Evolutionary conservation across 2,113 vertebrate species (phyloP).

Genomic region (Balaenoptera acutorostrata): DNA sequence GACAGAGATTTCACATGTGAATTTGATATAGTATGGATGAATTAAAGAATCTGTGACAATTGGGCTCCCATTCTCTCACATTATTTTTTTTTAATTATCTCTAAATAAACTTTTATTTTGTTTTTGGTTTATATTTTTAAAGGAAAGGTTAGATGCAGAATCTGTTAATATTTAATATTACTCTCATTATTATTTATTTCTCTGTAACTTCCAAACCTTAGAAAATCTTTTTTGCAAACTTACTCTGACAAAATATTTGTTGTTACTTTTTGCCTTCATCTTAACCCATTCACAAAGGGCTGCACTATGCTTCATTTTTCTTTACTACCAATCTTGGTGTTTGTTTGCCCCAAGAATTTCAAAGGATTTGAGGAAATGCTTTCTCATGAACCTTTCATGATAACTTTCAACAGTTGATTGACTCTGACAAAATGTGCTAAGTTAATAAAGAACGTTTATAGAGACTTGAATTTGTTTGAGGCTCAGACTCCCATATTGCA

Average conservation of each 20-base stretch:
- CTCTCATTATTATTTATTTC: not conserved
- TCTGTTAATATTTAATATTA: not conserved
- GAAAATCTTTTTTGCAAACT: not conserved
- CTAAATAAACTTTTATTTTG: not conserved
- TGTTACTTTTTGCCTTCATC: not conserved
- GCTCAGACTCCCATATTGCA: not conserved
- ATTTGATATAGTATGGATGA: not conserved
- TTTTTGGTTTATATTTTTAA: not conserved
- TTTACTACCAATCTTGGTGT: not conserved
- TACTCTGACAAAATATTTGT: not conserved
- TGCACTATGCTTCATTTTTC: not conserved
- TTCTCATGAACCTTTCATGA: not conserved
- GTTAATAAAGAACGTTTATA: not conserved
- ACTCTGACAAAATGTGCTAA: not conserved
- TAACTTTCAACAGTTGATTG: not conserved
- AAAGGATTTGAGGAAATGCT: not conserved
- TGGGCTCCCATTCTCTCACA: not conserved
- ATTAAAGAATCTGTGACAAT: slow-evolving; percentile 10
- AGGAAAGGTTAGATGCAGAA: not conserved
- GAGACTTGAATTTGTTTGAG: not conserved
- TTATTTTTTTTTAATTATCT: not conserved
- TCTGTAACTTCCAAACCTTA: not conserved
- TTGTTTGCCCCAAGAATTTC: slow-evolving; percentile 5
- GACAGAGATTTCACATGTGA: not conserved
- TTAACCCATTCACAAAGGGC: not conserved